Base-by-base conservation (phyloP, 2,797 vertebrate species). In the Pelodytes ibericus region DNA sequence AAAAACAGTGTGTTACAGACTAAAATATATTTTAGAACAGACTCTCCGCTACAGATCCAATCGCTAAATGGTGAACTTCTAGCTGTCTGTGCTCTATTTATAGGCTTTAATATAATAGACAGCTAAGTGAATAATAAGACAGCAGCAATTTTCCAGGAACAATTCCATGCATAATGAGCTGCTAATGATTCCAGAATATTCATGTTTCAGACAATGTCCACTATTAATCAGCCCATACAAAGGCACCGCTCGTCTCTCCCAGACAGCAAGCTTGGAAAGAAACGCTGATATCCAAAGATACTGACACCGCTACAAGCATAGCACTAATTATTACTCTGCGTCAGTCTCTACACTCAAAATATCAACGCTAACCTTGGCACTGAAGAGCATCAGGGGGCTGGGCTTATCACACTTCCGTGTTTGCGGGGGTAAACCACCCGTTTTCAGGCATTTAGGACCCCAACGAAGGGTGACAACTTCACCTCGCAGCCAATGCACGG, bases 111-210 rank as follows among this genome's bases (percentile, higher is more conserved):
- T 22, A 47, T 71, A 59, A 71, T 41, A 57, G 56, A 39, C 56
- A 44, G 25, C 33, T 71, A 71, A 59, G 36, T 71, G 68, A 71
- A 44, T 61, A 60, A 61, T 61, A 62, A 30, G 10, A 26, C 53
- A n/a, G 41, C 68, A 49, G 56, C 24, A 39, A 49, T 25, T 72
- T 61, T 59, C 56, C 31, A 62, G 70, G 57, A 39, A 61, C 26
- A 30, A 62, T 44, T 47, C 57, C 57, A 60, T 29, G 26, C 44
- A 26, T 61, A 61, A 61, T 61, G 44, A 51, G 70, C 31, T 22
- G 33, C 20, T 49, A 59, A 61, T 61, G 41, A 58, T 58, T 33
- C 41, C 70, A 47, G 70, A 72, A 72, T 62, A 72, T 71, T 71
- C 68, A 71, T 71, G 56, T 18, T 56, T 20, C 51, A 56, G 51